Evolutionary conservation across 2,113 vertebrate genomes (phyloP).

Genomic region (Vulpes lagopus): DNA sequence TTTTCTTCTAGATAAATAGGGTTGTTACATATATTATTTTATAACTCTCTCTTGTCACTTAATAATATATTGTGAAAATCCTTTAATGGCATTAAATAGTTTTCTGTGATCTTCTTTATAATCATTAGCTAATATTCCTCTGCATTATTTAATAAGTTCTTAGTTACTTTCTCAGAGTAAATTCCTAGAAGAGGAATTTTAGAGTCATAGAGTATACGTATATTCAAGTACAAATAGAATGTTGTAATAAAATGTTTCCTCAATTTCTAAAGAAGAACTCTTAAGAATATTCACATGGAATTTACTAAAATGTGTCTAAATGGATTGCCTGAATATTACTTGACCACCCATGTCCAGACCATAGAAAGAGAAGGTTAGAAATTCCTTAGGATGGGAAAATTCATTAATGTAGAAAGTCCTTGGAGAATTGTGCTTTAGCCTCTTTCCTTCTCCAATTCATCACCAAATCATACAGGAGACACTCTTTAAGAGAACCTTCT

Average conservation of each 20-base stretch:
- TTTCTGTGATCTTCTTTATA: neutral
- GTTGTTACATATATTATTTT: neutral
- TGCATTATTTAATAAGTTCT: conserved; percentile 8
- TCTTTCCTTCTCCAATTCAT: neutral
- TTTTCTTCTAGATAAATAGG: conserved; percentile 32
- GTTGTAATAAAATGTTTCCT: conserved; percentile 6
- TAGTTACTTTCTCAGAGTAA: neutral
- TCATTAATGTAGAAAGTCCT: neutral
- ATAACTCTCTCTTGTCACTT: neutral
- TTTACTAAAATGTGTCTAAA: neutral
- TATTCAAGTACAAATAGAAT: conserved; percentile 16
- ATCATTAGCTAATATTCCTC: neutral
- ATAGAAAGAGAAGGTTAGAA: neutral
- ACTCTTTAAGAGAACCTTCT: neutral
- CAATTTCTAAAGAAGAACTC: conserved; percentile 25
- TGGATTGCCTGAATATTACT: neutral
- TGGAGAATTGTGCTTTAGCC: neutral
- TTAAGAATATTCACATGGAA: neutral
- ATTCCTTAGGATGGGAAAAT: neutral
- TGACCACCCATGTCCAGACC: neutral
- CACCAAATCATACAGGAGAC: neutral
- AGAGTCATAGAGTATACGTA: neutral
- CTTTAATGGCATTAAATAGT: neutral
- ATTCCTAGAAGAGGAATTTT: conserved; percentile 13
- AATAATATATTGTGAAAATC: neutral